A percentile compares a stretch with the other conserved stretches of the same genome.
phyloP scores from a whole-genome alignment of 2,888 invertebrate genomes.

The Drosophila pseudotakahashii region DNA sequence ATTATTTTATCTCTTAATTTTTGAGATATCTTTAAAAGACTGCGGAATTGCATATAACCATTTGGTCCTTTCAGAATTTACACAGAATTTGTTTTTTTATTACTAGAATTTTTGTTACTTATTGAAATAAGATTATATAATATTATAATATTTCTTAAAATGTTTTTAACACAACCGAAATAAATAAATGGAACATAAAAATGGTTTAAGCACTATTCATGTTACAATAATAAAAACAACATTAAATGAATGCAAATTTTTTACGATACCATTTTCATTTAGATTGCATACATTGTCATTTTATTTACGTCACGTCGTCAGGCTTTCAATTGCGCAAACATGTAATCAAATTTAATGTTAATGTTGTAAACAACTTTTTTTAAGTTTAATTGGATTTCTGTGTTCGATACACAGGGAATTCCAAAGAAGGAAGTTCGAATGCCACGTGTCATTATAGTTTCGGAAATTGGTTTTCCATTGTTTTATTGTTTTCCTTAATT shows the following conservation, averaged over 20 bases:
- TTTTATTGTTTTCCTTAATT: conserved; percentile 26
- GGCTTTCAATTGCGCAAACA: background rate
- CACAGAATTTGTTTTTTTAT: no score
- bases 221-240: background rate
- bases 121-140: no score
- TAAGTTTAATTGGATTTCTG: background rate
- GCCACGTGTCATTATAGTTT: conserved; percentile 17
- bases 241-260: background rate
- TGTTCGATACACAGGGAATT: background rate
- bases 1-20: no score
- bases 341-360: background rate
- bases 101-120: no score
- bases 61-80: no score
- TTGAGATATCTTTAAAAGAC: no score
- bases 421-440: background rate
- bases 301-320: background rate
- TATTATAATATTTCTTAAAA: no score
- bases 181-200: no score
- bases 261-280: no score
- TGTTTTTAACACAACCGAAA: no score
- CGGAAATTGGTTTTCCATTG: conserved; percentile 39
- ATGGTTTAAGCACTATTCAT: no score
- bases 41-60: no score
- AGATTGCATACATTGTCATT: background rate
- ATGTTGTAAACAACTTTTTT: background rate